phyloP scores from a whole-genome alignment of 2,888 invertebrate species.

The Enoplolaimus lenunculus region DNA sequence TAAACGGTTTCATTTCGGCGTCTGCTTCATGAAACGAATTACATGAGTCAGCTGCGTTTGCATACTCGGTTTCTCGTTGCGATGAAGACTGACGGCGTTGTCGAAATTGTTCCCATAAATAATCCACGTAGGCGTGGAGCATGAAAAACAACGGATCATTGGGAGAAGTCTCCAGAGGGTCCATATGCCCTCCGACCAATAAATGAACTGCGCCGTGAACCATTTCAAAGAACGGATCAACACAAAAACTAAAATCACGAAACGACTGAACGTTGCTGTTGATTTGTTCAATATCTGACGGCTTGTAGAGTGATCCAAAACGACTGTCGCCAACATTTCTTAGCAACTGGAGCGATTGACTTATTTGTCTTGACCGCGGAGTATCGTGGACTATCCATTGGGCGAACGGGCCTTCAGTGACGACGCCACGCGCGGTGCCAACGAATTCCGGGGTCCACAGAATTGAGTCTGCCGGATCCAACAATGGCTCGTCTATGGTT shows the following conservation, averaged over 20 bases:
- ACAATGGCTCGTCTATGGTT: conserved; percentile 37
- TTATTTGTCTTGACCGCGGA: background rate
- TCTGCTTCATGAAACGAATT: conserved; percentile 15
- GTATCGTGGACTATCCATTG: background rate
- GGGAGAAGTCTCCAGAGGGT: conserved; percentile 36
- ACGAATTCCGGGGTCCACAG: conserved; percentile 39
- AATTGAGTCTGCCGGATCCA: conserved; percentile 38
- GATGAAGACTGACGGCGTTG: conserved; percentile 17
- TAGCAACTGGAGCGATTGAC: background rate
- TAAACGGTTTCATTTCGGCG: conserved; percentile 19
- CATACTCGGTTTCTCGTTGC: conserved; percentile 18
- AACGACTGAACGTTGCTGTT: background rate
- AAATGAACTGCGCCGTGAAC: conserved; percentile 33
- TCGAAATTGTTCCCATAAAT: conserved; percentile 39
- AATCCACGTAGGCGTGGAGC: conserved; percentile 40
- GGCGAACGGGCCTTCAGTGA: conserved; percentile 37
- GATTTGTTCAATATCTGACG: background rate
- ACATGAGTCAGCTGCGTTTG: conserved; percentile 7
- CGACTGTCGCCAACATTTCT: conserved; percentile 4
- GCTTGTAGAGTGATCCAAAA: background rate
- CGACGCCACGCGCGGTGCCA: conserved; percentile 37
- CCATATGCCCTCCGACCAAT: conserved; percentile 39
- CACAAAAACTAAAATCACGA: conserved; percentile 21
- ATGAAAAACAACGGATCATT: conserved; percentile 42
- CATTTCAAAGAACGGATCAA: conserved; percentile 32